Base-by-base conservation (phyloP, 2,797 vertebrate genomes). In the Catharus ustulatus region DNA sequence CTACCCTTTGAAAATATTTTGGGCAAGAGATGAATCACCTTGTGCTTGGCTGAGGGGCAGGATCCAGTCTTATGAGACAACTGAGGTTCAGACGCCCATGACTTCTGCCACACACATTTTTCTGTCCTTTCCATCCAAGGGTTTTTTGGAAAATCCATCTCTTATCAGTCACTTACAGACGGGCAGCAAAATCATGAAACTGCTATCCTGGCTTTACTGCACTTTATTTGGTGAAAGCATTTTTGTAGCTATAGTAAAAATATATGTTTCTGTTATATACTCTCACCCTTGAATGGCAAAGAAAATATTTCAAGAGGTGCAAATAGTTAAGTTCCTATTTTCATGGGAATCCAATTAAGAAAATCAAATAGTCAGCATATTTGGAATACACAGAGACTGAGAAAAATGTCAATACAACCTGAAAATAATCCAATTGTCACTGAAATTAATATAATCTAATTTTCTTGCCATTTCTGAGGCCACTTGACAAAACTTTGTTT, bases 381-480 rank as follows among this genome's bases (percentile, higher is more conserved):
- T 94, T 94, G 43, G 61, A 90, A 43, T 27, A 84, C 10, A 93
- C 20, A 91, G 57, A 75, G 34, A 90, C 72, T 74, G 21, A 94
- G 48, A 94, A 96, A 95, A 95, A 87, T 59, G 67, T 74, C 48
- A 87, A n/a, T 91, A 49, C 3, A 78, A 43, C 15, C 43, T 91
- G 64, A 64, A 87, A 49, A 84, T 71, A 90, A 93, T 84, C 67
- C 62, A 90, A 36, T 78, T 79, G 48, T 78, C 52, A 58, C 49
- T 51, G 67, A 90, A 91, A 88, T 88, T 49, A 95, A 62, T 88
- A 75, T 54, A 12, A 84, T 55, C 17, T 82, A 18, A 34, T 89
- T 89, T 76, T 46, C 12, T 87, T 84, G 27, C 23, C 18, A 40
- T 54, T 42, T 18, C 23, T 1, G 5, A 95, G 36, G 17, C 38